Conservation (phyloP, 2,888 invertebrate genomes). For the Neoaliturus tenellus region DNA sequence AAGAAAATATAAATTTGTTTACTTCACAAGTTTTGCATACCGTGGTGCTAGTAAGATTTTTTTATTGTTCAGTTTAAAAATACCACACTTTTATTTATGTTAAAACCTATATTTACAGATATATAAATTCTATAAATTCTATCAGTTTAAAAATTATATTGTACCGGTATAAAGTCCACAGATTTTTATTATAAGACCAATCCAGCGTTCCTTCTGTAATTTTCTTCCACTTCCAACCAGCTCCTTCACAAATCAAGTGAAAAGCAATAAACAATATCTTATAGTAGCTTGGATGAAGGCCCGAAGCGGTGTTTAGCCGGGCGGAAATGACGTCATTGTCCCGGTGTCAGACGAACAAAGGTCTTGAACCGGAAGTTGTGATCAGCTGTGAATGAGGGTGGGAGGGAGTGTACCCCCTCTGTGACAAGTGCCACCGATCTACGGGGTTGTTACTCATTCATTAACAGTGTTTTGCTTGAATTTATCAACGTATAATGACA, state of each 20-base stretch:
- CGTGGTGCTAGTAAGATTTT: too few relatives aligned
- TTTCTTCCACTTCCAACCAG: neutral
- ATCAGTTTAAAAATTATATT: too few relatives aligned
- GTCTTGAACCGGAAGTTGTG: constrained; percentile 33
- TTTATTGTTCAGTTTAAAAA: too few relatives aligned
- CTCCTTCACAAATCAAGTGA: neutral
- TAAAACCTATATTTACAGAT: too few relatives aligned
- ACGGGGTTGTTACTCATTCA: constrained; percentile 19
- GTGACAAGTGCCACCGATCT: constrained; percentile 1
- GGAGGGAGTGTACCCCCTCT: neutral
- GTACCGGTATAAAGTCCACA: too few relatives aligned
- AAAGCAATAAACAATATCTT: constrained; percentile 33
- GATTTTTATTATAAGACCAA: neutral
- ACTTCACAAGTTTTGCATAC: too few relatives aligned
- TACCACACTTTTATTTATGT: too few relatives aligned
- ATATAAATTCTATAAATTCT: too few relatives aligned
- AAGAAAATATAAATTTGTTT: too few relatives aligned
- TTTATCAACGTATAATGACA: too few relatives aligned
- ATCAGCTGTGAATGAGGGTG: constrained; percentile 31
- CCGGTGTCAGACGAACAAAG: constrained; percentile 30
- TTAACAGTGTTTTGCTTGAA: constrained; percentile 3
- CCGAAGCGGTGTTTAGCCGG: neutral
- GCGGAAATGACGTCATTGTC: constrained; percentile 27
- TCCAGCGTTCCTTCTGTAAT: neutral
- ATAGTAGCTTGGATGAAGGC: constrained; percentile 1